Base-by-base conservation (phyloP, 2,888 invertebrate species). In the Alloscopus bannaensis region DNA sequence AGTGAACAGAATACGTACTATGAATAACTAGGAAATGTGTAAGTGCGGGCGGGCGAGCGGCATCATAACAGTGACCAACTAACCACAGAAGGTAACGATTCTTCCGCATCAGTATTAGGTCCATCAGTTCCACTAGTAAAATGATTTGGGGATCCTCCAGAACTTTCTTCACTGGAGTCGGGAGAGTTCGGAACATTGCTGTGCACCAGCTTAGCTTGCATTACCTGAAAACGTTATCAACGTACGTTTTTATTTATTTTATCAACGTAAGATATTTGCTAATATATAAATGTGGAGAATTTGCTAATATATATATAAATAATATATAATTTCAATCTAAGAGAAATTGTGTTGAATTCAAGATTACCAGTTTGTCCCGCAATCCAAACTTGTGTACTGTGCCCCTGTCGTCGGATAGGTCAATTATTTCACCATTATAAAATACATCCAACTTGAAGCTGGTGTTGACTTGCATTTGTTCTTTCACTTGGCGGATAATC, bases 81-180 rank as follows among this genome's bases (percentile, higher is more conserved):
- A 88, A 96, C 95, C 86, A 97, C 96, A 76, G 98, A 97, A 13
- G 98, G 98, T 85, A 98, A 89, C 84, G 93, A 93, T 87, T 93
- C 94, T 89, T 98, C 98, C 0, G 95, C 94, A 87, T 96, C 95
- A 20, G 92, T 89, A 87, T 93, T 93, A 57, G 93, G 92, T 81
- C 93, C 92, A 88, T 94, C 94, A 86, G 94, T 94, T 0, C 94
- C 93, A 65, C 76, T 81, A 3, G 81, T 52, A 22, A 89, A 88
- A 87, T 95, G 92, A 83, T 95, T 96, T 1, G 97, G 97, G 0
- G 97, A 97, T 1, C 96, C 95, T 1, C 96, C 95, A 73, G 97
- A 97, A 85, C 97, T 97, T 88, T 98, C 98, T 75, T 96, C 96
- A 87, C 96, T 96, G 72, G 96, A 96, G 88, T 98, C 98, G 70